A percentile compares a stretch with the other conserved stretches of the same genome.
These are phyloP conservation scores for Stichopus chloronotus DNA, from an alignment of 35 echinoderm and acorn worm genomes.

Conservation along the genomic window DNA sequence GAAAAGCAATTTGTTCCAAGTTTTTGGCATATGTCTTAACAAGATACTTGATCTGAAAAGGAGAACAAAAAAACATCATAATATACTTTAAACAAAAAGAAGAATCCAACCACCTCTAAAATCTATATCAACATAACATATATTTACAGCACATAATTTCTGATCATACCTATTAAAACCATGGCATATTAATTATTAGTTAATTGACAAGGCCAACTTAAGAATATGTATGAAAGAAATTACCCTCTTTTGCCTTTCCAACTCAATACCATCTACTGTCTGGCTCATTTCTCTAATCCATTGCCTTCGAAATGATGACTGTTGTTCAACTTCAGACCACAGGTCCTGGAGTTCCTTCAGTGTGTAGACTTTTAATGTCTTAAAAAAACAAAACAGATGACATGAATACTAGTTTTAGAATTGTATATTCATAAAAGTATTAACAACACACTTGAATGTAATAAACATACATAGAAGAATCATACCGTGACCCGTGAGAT, in stretches of 20 bases:
- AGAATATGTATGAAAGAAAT: background rate
- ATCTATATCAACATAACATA: background rate
- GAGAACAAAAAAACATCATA: background rate
- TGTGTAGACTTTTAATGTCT: conserved; percentile 80
- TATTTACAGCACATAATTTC: background rate
- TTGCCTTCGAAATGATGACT: conserved; percentile 65
- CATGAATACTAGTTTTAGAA: too few species aligned
- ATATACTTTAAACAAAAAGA: too few species aligned
- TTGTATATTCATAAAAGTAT: too few species aligned
- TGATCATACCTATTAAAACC: background rate
- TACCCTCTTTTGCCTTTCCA: conserved; percentile 74
- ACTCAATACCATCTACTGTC: conserved; percentile 62
- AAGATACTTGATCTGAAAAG: conserved; percentile 69
- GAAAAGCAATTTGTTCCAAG: conserved; percentile 80
- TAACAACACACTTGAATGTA: background rate
- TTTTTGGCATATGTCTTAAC: conserved; percentile 92
- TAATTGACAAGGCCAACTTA: background rate
- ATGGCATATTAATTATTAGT: too few species aligned
- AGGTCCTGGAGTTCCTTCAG: conserved; percentile 68
- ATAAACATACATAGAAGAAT: background rate
- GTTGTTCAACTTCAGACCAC: conserved; percentile 74
- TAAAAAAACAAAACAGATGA: background rate
- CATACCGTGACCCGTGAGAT: background rate
- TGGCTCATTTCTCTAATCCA: conserved; percentile 83
- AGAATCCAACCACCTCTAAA: background rate